Percentiles rank a stretch among this genome's conserved stretches.
These are phyloP conservation scores for Apis laboriosa DNA, from an alignment of 1,140 invertebrate species.

Conservation along the genomic window DNA sequence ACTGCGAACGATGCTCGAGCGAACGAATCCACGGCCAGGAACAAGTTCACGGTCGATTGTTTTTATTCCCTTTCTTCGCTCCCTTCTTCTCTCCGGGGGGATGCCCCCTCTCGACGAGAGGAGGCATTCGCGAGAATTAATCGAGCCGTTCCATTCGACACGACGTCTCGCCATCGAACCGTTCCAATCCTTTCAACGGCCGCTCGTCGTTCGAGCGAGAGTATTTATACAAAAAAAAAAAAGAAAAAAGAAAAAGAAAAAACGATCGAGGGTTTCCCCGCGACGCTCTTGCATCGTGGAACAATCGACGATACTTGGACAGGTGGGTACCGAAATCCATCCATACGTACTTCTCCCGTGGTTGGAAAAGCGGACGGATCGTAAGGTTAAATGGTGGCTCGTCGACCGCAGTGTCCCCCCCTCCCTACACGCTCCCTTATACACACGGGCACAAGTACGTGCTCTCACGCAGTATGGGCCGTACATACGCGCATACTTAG, in stretches of 20 bases:
- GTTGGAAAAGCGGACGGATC: conserved; percentile 20
- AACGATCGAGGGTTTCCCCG: not conserved
- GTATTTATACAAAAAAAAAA: conserved; percentile 8
- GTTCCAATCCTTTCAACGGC: conserved; percentile 17
- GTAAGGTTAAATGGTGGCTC: conserved; percentile 41
- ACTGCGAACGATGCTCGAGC: not conserved
- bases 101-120: not conserved
- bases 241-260: conserved; percentile 5
- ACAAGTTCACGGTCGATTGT: conserved; percentile 52
- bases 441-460: conserved; percentile 18
- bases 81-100: not conserved
- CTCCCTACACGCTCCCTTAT: conserved; percentile 18
- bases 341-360: too few species aligned
- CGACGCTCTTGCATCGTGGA: too few species aligned
- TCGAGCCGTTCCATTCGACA: conserved; percentile 33
- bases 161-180: conserved; percentile 25
- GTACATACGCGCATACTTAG: conserved; percentile 53
- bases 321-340: not conserved
- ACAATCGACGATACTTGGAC: not conserved
- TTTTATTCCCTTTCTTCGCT: conserved; percentile 28
- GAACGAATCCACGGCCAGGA: conserved; percentile 30
- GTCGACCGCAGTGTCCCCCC: conserved; percentile 2
- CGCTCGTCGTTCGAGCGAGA: not conserved
- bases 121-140: conserved; percentile 45
- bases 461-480: conserved; percentile 43